These are phyloP conservation scores for Bujurquina vittata DNA, from an alignment of 2,113 vertebrate species.

Conservation along the genomic window DNA sequence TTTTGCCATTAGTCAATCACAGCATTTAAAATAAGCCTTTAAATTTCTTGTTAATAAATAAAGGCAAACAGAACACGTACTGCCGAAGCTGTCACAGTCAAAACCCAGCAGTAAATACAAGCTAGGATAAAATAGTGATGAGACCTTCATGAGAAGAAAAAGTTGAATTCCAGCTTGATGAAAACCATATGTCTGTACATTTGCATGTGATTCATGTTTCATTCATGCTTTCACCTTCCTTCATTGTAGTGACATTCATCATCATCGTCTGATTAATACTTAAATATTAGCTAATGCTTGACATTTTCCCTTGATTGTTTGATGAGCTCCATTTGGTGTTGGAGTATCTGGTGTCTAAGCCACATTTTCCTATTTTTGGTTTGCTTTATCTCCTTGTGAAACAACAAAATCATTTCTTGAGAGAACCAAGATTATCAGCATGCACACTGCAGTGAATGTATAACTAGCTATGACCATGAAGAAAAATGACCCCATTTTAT, in stretches of 20 bases:
- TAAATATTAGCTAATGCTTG: slow-evolving; percentile 1
- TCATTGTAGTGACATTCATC: slow-evolving; percentile 21
- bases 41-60: not conserved
- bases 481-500: not conserved
- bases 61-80: not conserved
- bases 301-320: slow-evolving; percentile 25
- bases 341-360: not conserved
- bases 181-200: not conserved
- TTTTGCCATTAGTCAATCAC: not conserved
- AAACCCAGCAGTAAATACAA: not conserved
- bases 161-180: not conserved
- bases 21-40: not conserved
- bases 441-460: not conserved
- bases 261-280: not conserved
- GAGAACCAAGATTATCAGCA: not conserved
- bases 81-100: not conserved
- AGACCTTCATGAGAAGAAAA: not conserved
- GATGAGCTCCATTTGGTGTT: not conserved
- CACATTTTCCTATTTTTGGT: not conserved
- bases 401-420: not conserved
- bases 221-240: not conserved
- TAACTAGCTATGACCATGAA: not conserved
- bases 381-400: not conserved
- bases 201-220: not conserved
- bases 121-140: not conserved